Evolutionary conservation across 2,113 vertebrate genomes (phyloP).

Genomic region (Nibea albiflora): DNA sequence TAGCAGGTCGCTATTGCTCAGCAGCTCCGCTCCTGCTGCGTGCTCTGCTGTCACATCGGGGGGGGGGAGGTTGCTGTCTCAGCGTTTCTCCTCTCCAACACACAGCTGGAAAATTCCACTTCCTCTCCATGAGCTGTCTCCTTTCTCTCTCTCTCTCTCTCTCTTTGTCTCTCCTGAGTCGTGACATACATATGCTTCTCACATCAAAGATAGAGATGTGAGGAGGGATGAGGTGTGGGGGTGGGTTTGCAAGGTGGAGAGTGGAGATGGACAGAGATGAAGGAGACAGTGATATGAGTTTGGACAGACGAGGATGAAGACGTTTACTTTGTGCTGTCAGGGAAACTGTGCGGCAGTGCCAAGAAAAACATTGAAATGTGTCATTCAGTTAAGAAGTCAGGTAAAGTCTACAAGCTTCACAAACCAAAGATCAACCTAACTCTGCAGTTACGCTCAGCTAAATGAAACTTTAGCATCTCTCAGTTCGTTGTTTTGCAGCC

Average conservation of each 20-base stretch:
- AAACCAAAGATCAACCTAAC: conserved; percentile 1
- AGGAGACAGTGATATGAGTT: conserved; percentile 6
- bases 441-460: no score
- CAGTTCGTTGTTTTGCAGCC: no score
- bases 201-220: conserved; percentile 38
- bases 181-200: conserved; percentile 55
- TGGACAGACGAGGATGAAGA: conserved; percentile 5
- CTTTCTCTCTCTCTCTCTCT: background rate
- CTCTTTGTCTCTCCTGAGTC: conserved; percentile 18
- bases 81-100: conserved; percentile 46
- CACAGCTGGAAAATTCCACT: conserved; percentile 73
- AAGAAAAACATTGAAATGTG: background rate
- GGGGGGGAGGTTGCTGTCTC: conserved; percentile 56
- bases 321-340: background rate
- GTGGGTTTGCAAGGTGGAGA: conserved; percentile 2
- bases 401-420: background rate
- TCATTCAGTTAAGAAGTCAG: background rate
- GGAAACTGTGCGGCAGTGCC: background rate
- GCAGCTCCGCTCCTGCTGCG: conserved; percentile 44
- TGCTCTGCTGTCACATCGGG: conserved; percentile 36
- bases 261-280: conserved; percentile 12
- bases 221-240: background rate
- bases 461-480: no score
- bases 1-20: conserved; percentile 31
- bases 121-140: conserved; percentile 47